Percentiles rank a stretch among this genome's conserved stretches.
Evolutionary conservation across 2,797 vertebrate species (phyloP).

Genomic region (Microtus californicus): DNA sequence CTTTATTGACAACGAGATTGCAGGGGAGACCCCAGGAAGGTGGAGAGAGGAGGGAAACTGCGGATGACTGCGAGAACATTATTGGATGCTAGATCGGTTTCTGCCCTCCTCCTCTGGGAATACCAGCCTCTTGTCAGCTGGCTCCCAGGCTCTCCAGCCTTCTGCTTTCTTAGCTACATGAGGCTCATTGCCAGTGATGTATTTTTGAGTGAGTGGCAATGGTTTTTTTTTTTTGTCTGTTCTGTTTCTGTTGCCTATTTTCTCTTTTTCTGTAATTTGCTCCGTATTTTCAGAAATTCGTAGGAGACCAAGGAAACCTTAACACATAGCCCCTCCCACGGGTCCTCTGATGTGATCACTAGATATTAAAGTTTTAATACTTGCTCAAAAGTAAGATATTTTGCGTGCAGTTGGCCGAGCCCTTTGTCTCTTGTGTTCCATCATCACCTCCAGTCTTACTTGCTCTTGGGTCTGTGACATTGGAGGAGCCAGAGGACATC

Average conservation of each 20-base stretch:
- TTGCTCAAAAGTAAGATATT: neutral
- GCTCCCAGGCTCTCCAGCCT: neutral
- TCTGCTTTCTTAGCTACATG: accelerated
- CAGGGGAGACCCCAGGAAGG: neutral
- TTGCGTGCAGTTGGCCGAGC: neutral
- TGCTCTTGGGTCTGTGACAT: neutral
- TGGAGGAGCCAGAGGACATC: neutral
- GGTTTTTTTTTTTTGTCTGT: accelerated
- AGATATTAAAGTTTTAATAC: neutral
- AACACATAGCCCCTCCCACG: neutral
- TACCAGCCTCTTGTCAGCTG: neutral
- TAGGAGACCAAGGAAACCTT: neutral
- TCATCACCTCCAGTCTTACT: neutral
- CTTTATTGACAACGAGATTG: neutral
- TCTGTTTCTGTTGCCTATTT: neutral
- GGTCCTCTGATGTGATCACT: neutral
- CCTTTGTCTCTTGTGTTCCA: neutral
- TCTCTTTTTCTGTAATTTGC: neutral
- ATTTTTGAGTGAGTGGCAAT: neutral
- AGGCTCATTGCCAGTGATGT: neutral
- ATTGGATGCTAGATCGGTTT: neutral
- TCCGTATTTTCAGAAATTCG: neutral
- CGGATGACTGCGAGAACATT: neutral
- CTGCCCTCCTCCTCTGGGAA: neutral
- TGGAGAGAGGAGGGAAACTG: neutral